These are phyloP conservation scores for Prorops nasuta DNA, from an alignment of 1,140 invertebrate species.

Conservation along the genomic window DNA sequence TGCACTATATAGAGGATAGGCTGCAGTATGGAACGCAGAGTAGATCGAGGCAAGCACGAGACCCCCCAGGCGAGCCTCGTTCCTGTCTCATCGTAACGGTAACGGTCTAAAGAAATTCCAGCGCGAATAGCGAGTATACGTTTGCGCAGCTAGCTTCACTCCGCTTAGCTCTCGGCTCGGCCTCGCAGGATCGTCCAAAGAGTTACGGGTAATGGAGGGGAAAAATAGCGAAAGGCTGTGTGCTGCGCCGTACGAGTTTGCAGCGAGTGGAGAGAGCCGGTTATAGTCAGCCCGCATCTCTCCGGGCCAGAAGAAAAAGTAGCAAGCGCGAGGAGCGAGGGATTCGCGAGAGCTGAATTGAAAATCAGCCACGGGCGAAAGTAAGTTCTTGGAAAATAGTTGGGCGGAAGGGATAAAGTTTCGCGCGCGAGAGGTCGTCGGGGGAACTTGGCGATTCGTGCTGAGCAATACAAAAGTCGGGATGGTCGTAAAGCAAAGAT, in stretches of 20 bases:
- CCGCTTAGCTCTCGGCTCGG: no score
- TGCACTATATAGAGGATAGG: no score
- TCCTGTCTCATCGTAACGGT: slow-evolving; percentile 25
- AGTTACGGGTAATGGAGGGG: slow-evolving; percentile 32
- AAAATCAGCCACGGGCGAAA: slow-evolving; percentile 24
- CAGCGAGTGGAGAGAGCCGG: no score
- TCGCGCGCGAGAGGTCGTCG: no score
- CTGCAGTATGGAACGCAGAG: no score
- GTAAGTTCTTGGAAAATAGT: slow-evolving; percentile 19
- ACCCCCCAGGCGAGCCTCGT: background rate
- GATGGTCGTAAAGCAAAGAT: background rate
- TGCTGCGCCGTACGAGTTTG: no score
- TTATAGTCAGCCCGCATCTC: no score
- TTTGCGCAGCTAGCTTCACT: no score
- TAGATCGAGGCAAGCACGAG: slow-evolving; percentile 14
- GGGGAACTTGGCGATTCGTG: background rate
- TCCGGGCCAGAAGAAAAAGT: slow-evolving; percentile 5
- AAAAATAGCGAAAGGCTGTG: slow-evolving; percentile 19
- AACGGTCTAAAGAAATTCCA: slow-evolving; percentile 34
- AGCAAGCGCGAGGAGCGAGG: no score
- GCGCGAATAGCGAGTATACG: slow-evolving; percentile 29
- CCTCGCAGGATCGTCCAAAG: slow-evolving; percentile 21
- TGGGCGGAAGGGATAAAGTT: background rate
- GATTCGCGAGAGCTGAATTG: slow-evolving; percentile 16
- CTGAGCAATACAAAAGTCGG: background rate